Evolutionary conservation across 2,113 vertebrate species (phyloP).

Genomic region (Alligator sinensis): DNA sequence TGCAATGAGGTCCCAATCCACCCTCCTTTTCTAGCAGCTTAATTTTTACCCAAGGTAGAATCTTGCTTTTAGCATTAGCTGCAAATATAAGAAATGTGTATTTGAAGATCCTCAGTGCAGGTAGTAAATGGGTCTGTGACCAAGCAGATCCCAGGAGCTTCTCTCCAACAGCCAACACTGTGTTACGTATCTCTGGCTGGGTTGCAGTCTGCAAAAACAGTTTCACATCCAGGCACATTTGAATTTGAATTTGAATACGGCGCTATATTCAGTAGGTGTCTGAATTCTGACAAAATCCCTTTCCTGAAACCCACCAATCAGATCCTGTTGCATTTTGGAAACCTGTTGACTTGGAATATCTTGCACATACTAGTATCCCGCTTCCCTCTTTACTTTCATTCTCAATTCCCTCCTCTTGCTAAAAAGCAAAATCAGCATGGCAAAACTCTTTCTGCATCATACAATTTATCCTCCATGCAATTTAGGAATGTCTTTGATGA

Average conservation of each 20-base stretch:
- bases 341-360: not conserved
- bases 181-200: not conserved
- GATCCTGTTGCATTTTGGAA: not conserved
- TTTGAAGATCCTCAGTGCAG: not conserved
- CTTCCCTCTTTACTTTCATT: not conserved
- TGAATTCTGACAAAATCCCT: not conserved
- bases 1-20: not conserved
- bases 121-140: not conserved
- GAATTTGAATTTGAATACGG: not conserved
- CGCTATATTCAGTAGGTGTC: not conserved
- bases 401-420: not conserved
- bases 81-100: not conserved
- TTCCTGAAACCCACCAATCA: not conserved
- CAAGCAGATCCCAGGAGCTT: not conserved
- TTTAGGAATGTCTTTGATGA: not conserved
- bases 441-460: not conserved
- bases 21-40: not conserved
- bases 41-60: not conserved
- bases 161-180: not conserved
- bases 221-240: not conserved
- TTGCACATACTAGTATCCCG: not conserved
- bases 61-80: not conserved
- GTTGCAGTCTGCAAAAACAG: not conserved
- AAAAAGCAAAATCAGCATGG: not conserved
- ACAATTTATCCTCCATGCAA: not conserved